Evolutionary conservation across 2,797 vertebrate species (phyloP), one percentile per base, ranked within the genome.

Genomic region (Esox lucius): DNA sequence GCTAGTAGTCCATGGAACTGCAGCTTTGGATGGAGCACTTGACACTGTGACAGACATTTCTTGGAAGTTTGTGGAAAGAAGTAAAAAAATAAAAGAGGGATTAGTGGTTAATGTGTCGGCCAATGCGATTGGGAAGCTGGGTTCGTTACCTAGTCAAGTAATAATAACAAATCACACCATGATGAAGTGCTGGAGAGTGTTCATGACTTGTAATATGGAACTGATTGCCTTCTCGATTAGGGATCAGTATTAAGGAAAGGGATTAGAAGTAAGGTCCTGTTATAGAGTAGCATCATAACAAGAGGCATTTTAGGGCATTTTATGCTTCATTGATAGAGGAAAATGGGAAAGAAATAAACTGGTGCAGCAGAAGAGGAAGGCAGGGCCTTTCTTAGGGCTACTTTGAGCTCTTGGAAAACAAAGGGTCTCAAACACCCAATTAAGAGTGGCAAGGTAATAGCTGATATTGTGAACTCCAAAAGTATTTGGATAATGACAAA

Each of bases 1-100:
- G 77, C 84, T 70, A 2, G 11, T 28, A 15, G 68, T 48, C 22
- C 17, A 8, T 51, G 42, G 35, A 35, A 68, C 9, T 35, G 19
- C 66, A 42, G 26, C 26, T 65, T 65, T 65, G 15, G 28, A 26
- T 33, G 28, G 62, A 5, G 13, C 6, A 31, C n/a, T 59, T 59
- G 53, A 22, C 53, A 59, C 2, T 56, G 53, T 22, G 53, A 59
- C 7, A 7, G n/a, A 59, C 5, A 22, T 19, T 59, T 9, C 2
- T 22, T 59, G 53, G 53, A 9, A n/a, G n/a, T 59, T 22, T 59
- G n/a, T 59, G 8, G 19, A 59, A 22, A 59, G 53, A 59, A 22
- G 53, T 22, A 19, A 4, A 4, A 51, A 53, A 16, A 31, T 42
- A 42, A 42, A 9, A 42, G 39, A 42, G 39, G 2, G 39, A 42